phyloP scores from a whole-genome alignment of 2,888 invertebrate species.

The Candidula unifasciata region DNA sequence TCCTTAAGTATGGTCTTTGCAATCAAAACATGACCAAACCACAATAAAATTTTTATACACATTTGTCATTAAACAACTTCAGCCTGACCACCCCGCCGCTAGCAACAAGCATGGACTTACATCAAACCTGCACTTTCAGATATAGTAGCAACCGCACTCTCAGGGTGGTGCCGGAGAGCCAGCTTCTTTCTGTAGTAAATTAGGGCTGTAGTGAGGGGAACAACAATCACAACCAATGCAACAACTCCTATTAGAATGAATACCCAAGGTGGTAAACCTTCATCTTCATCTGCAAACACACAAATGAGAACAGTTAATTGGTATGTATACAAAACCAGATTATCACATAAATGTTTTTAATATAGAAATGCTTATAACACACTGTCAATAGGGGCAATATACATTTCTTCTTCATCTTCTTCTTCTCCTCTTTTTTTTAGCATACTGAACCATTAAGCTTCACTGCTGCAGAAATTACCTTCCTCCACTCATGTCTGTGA shows the following conservation, averaged over 20 bases:
- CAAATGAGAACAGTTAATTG: no score
- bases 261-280: constrained; percentile 36
- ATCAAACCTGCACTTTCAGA: background rate
- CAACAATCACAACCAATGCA: constrained; percentile 8
- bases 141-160: background rate
- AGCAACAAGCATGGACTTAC: constrained; percentile 1
- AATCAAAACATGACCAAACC: background rate
- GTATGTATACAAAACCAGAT: no score
- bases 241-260: constrained; percentile 40
- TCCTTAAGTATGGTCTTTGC: no score
- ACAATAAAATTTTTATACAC: no score
- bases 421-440: no score
- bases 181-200: background rate
- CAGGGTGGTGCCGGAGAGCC: background rate
- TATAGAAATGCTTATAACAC: no score
- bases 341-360: no score
- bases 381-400: no score
- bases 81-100: background rate
- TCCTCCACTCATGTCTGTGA: no score
- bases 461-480: no score
- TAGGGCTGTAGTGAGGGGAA: background rate
- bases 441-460: no score
- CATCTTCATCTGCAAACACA: background rate
- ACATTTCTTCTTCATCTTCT: no score
- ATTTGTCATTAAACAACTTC: background rate